Evolutionary conservation across 2,797 vertebrate species (phyloP), one percentile per base, ranked within the genome.

Genomic region (Protonibea diacanthus): DNA sequence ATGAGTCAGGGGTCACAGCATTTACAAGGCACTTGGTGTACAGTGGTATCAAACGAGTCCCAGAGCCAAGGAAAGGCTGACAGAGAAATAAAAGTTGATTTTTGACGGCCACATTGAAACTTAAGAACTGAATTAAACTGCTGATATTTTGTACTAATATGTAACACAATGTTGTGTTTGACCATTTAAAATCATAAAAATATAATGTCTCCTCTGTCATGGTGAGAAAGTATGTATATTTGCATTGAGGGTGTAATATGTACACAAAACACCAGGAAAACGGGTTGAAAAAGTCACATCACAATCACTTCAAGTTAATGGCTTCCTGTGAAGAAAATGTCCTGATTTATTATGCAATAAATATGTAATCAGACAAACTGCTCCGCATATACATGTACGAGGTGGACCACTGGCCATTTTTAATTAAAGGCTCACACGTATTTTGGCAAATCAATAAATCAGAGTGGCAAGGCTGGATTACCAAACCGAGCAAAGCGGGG

Each of bases 1-100:
- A 53, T 81, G 85, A 86, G 83, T 84, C 82, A 82, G 82, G 74
- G 87, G 87, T 90, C 85, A 83, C 49, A 77, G 65, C 79, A 69
- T 88, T 86, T 81, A 91, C 82, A 79, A 67, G 74, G 58, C 69
- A 68, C 61, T 71, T 70, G 48, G 40, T 71, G 81, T 44, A 83
- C 72, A 81, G 58, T 78, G 56, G 61, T 73, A 83, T 86, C 74
- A 83, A 74, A 84, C 82, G 81, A 84, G 59, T 44, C 33, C 53
- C 45, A 27, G 63, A 63, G 80, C 56, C 51, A 23, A 71, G 65
- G n/a, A n/a, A 45, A 47, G 10, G 29, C 20, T 29, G 21, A 29
- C 18, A 55, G 18, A 64, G 18, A 47, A 12, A 67, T 0, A 49
- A 23, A 3, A 17, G 27, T 55, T 25, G 6, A 2, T 38, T 56